Conservation (phyloP, 2,113 vertebrate genomes). For the Turnix velox region DNA sequence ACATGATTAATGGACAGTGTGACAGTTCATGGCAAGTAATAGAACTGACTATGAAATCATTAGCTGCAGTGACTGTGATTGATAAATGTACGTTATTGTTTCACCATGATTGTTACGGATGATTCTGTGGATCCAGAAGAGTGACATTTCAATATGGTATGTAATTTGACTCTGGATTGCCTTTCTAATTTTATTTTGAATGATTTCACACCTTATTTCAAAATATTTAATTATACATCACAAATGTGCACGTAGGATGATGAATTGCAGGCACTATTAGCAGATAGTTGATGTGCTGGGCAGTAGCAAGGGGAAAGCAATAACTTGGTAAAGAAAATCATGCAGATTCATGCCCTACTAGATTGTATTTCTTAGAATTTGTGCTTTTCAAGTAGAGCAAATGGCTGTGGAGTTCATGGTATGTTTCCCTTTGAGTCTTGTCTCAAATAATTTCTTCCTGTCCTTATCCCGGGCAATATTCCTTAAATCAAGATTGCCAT, state of each 20-base stretch:
- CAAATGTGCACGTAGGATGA: neutral
- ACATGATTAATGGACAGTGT: constrained; percentile 44
- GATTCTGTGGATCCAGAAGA: neutral
- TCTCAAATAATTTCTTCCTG: neutral
- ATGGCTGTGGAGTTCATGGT: neutral
- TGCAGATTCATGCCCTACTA: neutral
- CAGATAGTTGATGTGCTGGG: neutral
- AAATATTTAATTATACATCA: neutral
- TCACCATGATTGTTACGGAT: neutral
- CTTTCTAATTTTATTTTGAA: constrained; percentile 13
- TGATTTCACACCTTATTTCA: neutral
- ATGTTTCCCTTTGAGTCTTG: neutral
- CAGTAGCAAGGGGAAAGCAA: neutral
- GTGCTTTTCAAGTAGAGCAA: neutral
- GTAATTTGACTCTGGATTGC: neutral
- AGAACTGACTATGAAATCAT: neutral
- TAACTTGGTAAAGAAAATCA: neutral
- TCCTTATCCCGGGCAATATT: neutral
- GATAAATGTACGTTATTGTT: neutral
- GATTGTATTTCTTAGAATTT: neutral
- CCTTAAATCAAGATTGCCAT: neutral
- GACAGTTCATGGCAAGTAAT: neutral
- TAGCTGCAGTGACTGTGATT: neutral
- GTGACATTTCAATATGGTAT: neutral
- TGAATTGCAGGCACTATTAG: neutral